phyloP scores from a whole-genome alignment of 2,113 vertebrate genomes.

The Mustela nigripes region DNA sequence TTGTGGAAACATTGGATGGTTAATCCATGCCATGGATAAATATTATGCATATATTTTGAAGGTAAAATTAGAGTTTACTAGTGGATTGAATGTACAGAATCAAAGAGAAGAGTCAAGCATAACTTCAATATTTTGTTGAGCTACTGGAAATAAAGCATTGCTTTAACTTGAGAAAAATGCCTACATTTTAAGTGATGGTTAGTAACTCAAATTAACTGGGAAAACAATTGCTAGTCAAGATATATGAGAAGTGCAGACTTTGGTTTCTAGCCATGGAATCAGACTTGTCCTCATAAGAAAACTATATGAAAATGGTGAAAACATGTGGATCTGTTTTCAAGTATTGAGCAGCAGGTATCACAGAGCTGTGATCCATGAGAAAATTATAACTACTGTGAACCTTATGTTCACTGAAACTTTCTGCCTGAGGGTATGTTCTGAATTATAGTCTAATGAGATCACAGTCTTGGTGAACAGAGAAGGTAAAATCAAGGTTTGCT shows the following conservation, averaged over 20 bases:
- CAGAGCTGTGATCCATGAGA: neutral
- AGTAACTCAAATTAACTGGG: neutral
- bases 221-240: neutral
- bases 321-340: neutral
- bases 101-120: neutral
- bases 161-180: neutral
- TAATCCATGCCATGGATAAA: neutral
- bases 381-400: neutral
- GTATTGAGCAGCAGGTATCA: neutral
- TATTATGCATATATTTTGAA: neutral
- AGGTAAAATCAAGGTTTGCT: neutral
- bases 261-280: neutral
- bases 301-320: neutral
- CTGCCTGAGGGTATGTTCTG: neutral
- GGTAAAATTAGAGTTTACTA: neutral
- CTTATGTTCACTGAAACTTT: neutral
- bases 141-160: neutral
- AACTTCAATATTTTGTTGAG: neutral
- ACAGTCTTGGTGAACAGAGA: neutral
- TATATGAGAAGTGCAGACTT: neutral
- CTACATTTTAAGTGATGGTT: neutral
- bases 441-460: neutral
- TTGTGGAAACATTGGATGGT: neutral
- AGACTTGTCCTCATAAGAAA: neutral
- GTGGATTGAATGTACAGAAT: neutral